Evolutionary conservation across 2,888 invertebrate species (phyloP).

Genomic region (Malthinus flaveolus): DNA sequence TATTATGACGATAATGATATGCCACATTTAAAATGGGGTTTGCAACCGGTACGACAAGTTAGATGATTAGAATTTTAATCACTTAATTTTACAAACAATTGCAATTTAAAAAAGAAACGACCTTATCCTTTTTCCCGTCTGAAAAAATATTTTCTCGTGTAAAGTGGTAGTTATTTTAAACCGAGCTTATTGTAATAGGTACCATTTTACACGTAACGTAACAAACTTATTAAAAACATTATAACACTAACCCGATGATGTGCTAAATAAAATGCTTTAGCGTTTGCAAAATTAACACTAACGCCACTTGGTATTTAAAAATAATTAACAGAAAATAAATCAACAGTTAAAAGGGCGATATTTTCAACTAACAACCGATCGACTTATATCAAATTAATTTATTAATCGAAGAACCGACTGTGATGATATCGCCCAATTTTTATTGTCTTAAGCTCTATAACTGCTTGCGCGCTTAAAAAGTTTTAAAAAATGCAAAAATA

Average conservation of each 20-base stretch:
- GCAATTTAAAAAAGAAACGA: neutral
- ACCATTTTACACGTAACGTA: neutral
- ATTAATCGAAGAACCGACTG: neutral
- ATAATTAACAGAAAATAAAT: conserved; percentile 35
- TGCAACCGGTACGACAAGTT: conserved; percentile 41
- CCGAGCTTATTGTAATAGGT: conserved; percentile 3
- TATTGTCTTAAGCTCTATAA: conserved; percentile 2
- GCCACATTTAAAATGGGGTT: conserved; percentile 44
- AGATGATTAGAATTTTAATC: conserved; percentile 19
- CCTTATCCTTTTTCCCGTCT: neutral
- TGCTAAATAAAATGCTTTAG: conserved; percentile 22
- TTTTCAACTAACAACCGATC: conserved; percentile 20
- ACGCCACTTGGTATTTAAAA: conserved; percentile 7
- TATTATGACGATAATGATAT: conserved; percentile 35
- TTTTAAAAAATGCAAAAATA: neutral
- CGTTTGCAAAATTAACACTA: conserved; percentile 8
- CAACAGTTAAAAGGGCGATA: conserved; percentile 33
- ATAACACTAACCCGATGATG: conserved; percentile 11
- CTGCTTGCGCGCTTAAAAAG: conserved; percentile 1
- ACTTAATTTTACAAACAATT: neutral
- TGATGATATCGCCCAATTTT: conserved; percentile 22
- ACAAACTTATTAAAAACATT: neutral
- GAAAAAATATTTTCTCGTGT: neutral
- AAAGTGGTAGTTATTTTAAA: too few relatives aligned
- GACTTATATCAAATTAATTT: neutral